These are phyloP conservation scores for Balaenoptera acutorostrata DNA, from an alignment of 2,113 vertebrate genomes.

Conservation along the genomic window DNA sequence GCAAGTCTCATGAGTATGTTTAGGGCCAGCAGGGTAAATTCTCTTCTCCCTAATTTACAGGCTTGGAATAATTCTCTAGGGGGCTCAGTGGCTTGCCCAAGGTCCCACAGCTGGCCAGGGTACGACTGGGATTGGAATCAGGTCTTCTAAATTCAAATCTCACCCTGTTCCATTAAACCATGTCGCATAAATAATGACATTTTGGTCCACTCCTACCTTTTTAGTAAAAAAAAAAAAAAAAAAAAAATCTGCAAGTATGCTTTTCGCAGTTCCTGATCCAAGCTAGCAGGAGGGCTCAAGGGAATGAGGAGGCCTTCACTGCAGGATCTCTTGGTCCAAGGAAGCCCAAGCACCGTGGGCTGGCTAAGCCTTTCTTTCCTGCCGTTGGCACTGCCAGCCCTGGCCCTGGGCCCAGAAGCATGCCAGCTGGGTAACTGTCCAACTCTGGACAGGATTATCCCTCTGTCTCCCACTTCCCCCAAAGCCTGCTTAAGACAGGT, in stretches of 20 bases:
- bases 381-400: background rate
- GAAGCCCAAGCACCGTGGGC: background rate
- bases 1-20: background rate
- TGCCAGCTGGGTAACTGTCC: background rate
- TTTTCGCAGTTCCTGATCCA: background rate
- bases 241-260: background rate
- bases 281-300: background rate
- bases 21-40: background rate
- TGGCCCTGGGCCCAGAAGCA: background rate
- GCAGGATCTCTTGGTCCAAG: background rate
- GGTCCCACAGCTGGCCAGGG: background rate
- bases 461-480: conserved; percentile 32
- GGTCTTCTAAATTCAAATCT: background rate
- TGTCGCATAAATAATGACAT: background rate
- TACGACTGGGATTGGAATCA: background rate
- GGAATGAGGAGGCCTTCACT: background rate
- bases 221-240: background rate
- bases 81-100: background rate
- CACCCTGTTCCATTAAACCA: background rate
- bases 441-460: background rate
- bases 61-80: background rate
- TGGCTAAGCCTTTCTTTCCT: background rate
- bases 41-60: background rate
- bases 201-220: background rate
- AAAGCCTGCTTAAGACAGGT: background rate